Base-by-base conservation (phyloP, 2,888 invertebrate species). In the Drepana falcataria region DNA sequence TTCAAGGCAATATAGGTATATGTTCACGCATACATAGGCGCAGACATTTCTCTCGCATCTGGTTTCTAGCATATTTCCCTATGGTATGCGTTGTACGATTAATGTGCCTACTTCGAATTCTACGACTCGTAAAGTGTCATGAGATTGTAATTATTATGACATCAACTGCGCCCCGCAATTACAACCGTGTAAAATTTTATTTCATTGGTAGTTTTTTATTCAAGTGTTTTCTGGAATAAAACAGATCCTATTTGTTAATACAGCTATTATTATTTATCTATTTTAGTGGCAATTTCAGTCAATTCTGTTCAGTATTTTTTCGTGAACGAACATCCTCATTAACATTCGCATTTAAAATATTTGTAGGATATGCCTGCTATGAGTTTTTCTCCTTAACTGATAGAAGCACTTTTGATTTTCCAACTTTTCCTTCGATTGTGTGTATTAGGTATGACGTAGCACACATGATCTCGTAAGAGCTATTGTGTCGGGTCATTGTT, bases 1-100 rank as follows among this genome's bases (percentile, higher is more conserved):
- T 59, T 73, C 72, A 71, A 77, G 76, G 77, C 73, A 77, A 70
- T 65, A 61, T 57, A 59, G 68, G 77, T 64, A 65, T 71, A 79
- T 82, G 75, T 81, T 79, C 78, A 84, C 81, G 80, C 79, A 77
- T 57, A 74, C 77, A 76, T 75, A 75, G 72, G 58, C 71, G 65
- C 59, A 58, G 62, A 60, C 74, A 79, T 82, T 81, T 81, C 78
- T 77, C 77, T 78, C 66, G 4, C 61, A 67, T 68, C 71, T 70
- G 73, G 75, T 83, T 82, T 81, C 79, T 79, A 77, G 67, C 68
- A 71, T 79, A 77, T 73, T 74, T 65, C 70, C 82, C 64, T 67
- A 77, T 71, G 73, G 74, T 73, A 68, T 60, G 58, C 61, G 62
- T 84, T 84, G 70, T 66, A 73, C 70, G 83, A 84, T 65, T 61